Evolutionary conservation across 2,797 vertebrate species (phyloP), one percentile per base, ranked within the genome.

Genomic region (Microctenopoma steveboyesi): DNA sequence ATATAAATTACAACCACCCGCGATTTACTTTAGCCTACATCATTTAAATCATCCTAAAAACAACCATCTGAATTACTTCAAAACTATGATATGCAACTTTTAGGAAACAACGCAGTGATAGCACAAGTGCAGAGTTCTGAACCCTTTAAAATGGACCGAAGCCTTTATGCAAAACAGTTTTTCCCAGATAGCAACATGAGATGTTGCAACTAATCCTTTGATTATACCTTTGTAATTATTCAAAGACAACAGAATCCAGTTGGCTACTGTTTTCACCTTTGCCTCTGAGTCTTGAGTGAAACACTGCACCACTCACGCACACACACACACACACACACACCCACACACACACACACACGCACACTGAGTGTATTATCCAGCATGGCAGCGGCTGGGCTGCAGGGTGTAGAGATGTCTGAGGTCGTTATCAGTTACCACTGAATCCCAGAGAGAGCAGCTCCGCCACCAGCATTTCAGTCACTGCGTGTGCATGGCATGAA

Each of bases 321-420:
- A 69, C 43, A 52, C n/a, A 35, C 63, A 68, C 47, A 69, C 43
- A 52, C n/a, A 35, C 63, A 68, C 35, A 52, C n/a, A 35, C 63
- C 64, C 35, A 65, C 68, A n/a, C 48, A 30, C 28, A 30, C 28
- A 30, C 28, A 30, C 28, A 30, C 28, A 30, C 28, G 5, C 4
- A 30, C 28, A 30, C 15, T 35, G 61, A 45, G 47, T 43, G 69
- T 49, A 43, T 63, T 72, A 69, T 55, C 52, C 62, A 54, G 55
- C 16, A 13, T 63, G 66, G 52, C 68, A 67, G 53, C 67, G 66
- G 40, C 56, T 45, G 47, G 43, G 78, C 84, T 74, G 69, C 73
- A 59, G 61, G 78, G 74, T 52, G 43, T 73, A 72, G 68, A 75
- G 49, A 82, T 76, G 85, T 91, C 84, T 84, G 57, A 81, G 76